These are phyloP conservation scores for Psilopogon haemacephalus DNA, from an alignment of 2,113 vertebrate genomes.

Conservation along the genomic window DNA sequence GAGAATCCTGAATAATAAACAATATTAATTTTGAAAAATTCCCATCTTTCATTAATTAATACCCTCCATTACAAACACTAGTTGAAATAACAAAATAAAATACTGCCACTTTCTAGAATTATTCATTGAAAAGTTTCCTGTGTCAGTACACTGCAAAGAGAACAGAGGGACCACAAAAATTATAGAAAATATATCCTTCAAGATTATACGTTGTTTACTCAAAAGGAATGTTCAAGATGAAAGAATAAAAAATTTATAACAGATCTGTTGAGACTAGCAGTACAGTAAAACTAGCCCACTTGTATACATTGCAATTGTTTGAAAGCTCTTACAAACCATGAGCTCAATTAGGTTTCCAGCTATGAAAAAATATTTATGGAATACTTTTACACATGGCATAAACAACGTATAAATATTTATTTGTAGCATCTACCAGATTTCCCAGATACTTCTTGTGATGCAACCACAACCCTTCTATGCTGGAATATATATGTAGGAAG, in stretches of 20 bases:
- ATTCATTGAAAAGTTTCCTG: background rate
- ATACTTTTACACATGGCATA: background rate
- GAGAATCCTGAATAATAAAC: no score
- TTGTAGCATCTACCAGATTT: background rate
- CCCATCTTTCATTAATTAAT: no score
- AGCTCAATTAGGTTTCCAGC: background rate
- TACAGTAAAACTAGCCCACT: background rate
- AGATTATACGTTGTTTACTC: background rate
- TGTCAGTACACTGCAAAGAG: background rate
- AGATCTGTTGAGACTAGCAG: background rate
- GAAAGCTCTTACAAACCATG: background rate
- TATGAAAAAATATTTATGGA: background rate
- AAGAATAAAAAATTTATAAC: background rate
- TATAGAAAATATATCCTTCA: background rate
- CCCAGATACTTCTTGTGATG: background rate
- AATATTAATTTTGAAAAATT: no score
- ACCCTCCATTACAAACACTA: no score
- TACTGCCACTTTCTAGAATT: background rate
- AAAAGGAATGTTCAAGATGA: background rate
- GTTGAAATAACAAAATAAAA: conserved; percentile 1
- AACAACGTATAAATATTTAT: background rate
- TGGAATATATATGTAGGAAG: background rate
- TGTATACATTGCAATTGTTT: background rate
- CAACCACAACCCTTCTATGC: background rate
- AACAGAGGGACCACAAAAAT: background rate